A percentile compares a stretch with the other conserved stretches of the same genome.
Evolutionary conservation across 2,797 vertebrate species (phyloP).

Genomic region (Microctenopoma lineatum): DNA sequence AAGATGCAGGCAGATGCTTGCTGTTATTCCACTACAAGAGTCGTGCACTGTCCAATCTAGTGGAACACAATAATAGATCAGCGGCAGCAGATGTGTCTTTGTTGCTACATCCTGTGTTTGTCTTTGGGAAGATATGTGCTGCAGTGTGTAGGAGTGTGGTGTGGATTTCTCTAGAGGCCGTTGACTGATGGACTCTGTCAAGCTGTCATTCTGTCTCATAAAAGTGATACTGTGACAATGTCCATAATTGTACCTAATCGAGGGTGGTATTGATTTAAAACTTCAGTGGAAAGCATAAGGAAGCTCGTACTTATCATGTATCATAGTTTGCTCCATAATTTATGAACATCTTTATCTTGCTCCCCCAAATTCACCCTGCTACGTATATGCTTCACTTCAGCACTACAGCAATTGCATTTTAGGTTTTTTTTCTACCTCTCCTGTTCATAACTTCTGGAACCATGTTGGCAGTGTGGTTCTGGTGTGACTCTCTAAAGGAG

Average conservation of each 20-base stretch:
- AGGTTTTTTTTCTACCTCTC: constrained; percentile 2
- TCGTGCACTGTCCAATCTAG: constrained; percentile 25
- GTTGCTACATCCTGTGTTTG: constrained; percentile 39
- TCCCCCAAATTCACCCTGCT: constrained; percentile 55
- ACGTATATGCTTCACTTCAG: constrained; percentile 32
- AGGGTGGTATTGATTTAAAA: constrained; percentile 74
- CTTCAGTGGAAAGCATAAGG: constrained; percentile 42
- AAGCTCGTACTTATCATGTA: constrained; percentile 60
- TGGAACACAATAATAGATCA: constrained; percentile 47
- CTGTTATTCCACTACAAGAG: constrained; percentile 36
- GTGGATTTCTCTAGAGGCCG: constrained; percentile 52
- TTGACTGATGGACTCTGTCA: constrained; percentile 74
- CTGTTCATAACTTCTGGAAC: neutral
- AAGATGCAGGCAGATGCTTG: constrained; percentile 20
- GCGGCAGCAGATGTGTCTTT: constrained; percentile 27
- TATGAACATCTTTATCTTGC: constrained; percentile 59
- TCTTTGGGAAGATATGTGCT: constrained; percentile 31
- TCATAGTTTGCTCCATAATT: constrained; percentile 64
- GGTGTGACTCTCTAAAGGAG: neutral
- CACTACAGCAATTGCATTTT: neutral
- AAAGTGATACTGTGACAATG: constrained; percentile 64
- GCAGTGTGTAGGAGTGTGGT: constrained; percentile 37
- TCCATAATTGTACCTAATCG: constrained; percentile 71
- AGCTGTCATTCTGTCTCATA: constrained; percentile 69
- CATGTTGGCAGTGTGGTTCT: constrained; percentile 5